Percentiles rank a stretch among this genome's conserved stretches.
phyloP scores from a whole-genome alignment of 2,888 invertebrate genomes.

The Scaptomyza reducta region DNA sequence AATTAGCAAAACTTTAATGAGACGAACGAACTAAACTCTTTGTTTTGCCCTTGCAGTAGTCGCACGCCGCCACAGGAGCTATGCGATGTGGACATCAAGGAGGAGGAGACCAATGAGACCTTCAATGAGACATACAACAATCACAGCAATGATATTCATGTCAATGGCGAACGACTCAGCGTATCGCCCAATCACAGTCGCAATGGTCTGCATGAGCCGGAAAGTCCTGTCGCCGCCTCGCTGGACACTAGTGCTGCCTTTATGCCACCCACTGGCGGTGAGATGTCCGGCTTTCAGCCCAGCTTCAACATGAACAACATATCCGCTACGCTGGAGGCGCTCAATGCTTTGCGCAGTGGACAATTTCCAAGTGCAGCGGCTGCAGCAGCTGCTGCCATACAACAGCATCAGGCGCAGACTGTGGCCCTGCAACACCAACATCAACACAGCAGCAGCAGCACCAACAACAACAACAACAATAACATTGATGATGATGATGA shows the following conservation, averaged over 20 bases:
- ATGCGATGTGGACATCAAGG: conserved; percentile 83
- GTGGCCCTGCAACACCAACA: conserved; percentile 70
- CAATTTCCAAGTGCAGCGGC: conserved; percentile 82
- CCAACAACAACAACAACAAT: conserved; percentile 36
- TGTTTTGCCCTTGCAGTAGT: conserved; percentile 66
- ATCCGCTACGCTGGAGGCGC: conserved; percentile 83
- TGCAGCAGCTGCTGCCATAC: conserved; percentile 80
- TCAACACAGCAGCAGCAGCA: conserved; percentile 37
- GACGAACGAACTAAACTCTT: conserved; percentile 2
- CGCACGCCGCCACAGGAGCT: conserved; percentile 83
- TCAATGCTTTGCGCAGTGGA: conserved; percentile 82
- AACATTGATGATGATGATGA: conserved; percentile 76
- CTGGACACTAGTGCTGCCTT: conserved; percentile 60
- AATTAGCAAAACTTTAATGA: too few species aligned
- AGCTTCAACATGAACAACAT: conserved; percentile 84
- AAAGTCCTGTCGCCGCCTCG: conserved; percentile 60
- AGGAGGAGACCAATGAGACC: conserved; percentile 81
- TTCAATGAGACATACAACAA: conserved; percentile 80
- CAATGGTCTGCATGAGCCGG: conserved; percentile 65
- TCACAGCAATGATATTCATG: conserved; percentile 66
- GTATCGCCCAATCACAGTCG: conserved; percentile 74
- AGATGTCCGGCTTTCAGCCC: conserved; percentile 79
- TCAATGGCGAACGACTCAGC: conserved; percentile 72
- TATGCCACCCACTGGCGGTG: conserved; percentile 65
- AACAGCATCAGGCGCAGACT: conserved; percentile 77